Evolutionary conservation across 2,797 vertebrate genomes (phyloP), one percentile per base, ranked within the genome.

Genomic region (Balearica regulorum): DNA sequence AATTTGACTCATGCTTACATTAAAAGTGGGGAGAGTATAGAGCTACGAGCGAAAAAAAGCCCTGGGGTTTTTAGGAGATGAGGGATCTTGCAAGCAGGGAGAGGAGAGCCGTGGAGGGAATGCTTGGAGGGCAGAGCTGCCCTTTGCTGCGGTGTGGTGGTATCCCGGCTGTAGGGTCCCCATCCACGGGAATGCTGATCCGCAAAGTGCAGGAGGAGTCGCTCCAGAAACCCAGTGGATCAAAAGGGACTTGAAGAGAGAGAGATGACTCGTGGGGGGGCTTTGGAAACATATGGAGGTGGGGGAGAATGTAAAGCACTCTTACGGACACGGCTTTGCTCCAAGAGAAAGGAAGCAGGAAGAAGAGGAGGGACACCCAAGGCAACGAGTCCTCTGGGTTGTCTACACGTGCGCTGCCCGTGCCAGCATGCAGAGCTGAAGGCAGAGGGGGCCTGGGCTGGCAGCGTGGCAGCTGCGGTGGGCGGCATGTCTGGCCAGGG

Each of bases 381-480:
- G 35, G 41, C 10, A 35, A 6, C 35, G 1, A 3, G 9, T 49
- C 4, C 31, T 17, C 28, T 79, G 81, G 14, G 6, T 21, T 5
- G 0, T 18, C n/a, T 35, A 5, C 3, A 4, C 3, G 4, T 0
- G 0, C 41, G 72, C 60, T 93, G 64, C 49, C 14, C 0, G 0
- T 70, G 68, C 29, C 54, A 61, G 46, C 0, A 2, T 33, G 49
- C 41, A 29, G 69, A 80, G 54, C 41, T 53, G 65, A 51, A 53
- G 1, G 1, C 1, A 13, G 20, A 70, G 26, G 7, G 39, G 35
- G 10, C 43, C 76, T 0, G 0, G 39, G 24, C 37, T 71, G 58
- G 41, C 49, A 5, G 2, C 1, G 2, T 14, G 51, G 29, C 57
- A 57, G 54, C 26, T 0, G 0, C 4, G 39, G n/a, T 39, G 85